phyloP scores from a whole-genome alignment of 1,140 invertebrate genomes.

The Chironomus striatipennis region DNA sequence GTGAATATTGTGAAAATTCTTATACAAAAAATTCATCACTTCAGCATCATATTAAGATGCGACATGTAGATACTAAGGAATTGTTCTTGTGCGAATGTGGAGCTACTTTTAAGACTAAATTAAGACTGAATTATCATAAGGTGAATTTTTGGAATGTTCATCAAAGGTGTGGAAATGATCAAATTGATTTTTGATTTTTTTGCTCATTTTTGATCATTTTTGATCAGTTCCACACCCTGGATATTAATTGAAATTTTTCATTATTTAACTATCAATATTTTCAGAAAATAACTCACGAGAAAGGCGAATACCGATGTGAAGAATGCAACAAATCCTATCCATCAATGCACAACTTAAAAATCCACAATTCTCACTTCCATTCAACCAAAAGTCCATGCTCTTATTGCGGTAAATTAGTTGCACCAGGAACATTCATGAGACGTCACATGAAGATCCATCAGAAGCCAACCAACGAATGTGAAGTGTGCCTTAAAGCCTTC shows the following conservation, averaged over 20 bases:
- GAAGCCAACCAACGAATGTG: background rate
- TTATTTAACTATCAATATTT: background rate
- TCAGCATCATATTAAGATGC: background rate
- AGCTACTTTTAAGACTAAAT: background rate
- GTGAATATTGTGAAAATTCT: conserved; percentile 6
- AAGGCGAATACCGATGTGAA: background rate
- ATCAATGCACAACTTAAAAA: background rate
- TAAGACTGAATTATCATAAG: background rate
- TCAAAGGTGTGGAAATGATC: too few relatives aligned
- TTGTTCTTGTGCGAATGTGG: background rate
- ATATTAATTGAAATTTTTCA: too few relatives aligned
- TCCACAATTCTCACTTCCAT: conserved; percentile 5
- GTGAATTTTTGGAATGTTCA: background rate
- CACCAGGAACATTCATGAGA: background rate
- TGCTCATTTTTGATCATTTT: too few relatives aligned
- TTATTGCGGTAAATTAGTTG: background rate
- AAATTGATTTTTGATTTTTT: too few relatives aligned
- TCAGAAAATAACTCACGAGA: background rate
- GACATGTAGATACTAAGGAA: background rate
- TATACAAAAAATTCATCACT: conserved; percentile 15
- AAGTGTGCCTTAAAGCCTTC: background rate
- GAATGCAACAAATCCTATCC: background rate
- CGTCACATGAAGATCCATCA: background rate
- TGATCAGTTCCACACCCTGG: background rate
- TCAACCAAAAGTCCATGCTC: background rate